These are phyloP conservation scores for Gymnocephalus cernua DNA, from an alignment of 2,113 vertebrate genomes.

Conservation along the genomic window DNA sequence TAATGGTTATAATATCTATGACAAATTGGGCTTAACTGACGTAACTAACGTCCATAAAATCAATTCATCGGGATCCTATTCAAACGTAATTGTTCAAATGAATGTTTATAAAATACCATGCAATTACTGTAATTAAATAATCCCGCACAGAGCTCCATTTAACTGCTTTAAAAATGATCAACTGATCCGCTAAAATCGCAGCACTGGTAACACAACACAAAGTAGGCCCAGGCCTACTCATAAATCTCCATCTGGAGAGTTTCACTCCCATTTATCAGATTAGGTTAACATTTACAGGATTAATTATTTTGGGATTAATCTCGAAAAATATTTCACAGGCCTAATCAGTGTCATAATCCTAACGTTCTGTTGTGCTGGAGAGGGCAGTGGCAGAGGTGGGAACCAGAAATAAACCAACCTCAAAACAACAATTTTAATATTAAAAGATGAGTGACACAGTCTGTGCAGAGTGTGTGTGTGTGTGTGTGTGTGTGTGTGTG, in stretches of 20 bases:
- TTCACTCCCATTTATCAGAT: constrained; percentile 73
- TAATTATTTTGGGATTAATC: constrained; percentile 73
- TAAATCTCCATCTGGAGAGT: constrained; percentile 78
- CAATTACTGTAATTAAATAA: constrained; percentile 79
- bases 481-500: background rate
- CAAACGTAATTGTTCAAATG: constrained; percentile 60
- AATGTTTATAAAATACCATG: constrained; percentile 61
- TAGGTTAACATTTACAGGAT: constrained; percentile 76
- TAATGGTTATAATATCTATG: constrained; percentile 29
- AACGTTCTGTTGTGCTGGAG: background rate
- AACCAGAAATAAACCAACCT: constrained; percentile 18
- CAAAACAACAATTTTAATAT: constrained; percentile 54
- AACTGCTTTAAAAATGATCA: constrained; percentile 47
- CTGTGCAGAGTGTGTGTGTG: constrained; percentile 13
- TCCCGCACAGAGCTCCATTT: constrained; percentile 45
- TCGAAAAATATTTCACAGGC: constrained; percentile 42
- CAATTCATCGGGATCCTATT: constrained; percentile 52
- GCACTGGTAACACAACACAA: constrained; percentile 29
- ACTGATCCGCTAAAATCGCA: constrained; percentile 41
- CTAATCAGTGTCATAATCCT: constrained; percentile 41
- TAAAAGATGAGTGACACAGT: constrained; percentile 43
- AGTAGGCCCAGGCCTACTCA: constrained; percentile 45
- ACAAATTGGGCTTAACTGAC: constrained; percentile 49
- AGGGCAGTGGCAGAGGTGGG: constrained; percentile 19
- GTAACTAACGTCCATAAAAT: constrained; percentile 45